phyloP scores from a whole-genome alignment of 2,888 invertebrate genomes.

The Gari tellinella region DNA sequence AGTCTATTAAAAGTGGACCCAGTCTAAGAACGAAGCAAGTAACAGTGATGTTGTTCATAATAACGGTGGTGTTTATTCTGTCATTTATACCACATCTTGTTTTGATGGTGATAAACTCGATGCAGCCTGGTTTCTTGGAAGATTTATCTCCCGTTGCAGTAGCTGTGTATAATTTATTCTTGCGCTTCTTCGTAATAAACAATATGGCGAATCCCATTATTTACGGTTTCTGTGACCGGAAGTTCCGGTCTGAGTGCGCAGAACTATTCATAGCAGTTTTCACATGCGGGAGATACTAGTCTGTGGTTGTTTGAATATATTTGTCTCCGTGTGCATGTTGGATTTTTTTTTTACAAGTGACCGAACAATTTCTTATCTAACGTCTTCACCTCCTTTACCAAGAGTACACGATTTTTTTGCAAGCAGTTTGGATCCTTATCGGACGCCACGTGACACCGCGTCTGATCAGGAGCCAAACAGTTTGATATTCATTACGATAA shows the following conservation, averaged over 20 bases:
- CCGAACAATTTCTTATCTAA: too few species aligned
- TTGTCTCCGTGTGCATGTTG: too few species aligned
- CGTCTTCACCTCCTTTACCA: too few species aligned
- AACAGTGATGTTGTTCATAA: slow-evolving; percentile 67
- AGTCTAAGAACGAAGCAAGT: slow-evolving; percentile 65
- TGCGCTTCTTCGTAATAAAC: slow-evolving; percentile 72
- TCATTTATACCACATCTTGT: slow-evolving; percentile 69
- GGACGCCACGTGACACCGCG: too few species aligned
- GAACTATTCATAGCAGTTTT: slow-evolving; percentile 37
- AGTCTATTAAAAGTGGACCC: slow-evolving; percentile 14
- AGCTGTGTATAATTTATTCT: slow-evolving; percentile 62
- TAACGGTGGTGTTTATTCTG: slow-evolving; percentile 68
- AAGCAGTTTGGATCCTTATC: too few species aligned
- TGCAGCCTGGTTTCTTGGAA: slow-evolving; percentile 50
- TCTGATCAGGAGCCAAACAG: too few species aligned
- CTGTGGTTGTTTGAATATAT: too few species aligned
- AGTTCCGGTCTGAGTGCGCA: slow-evolving; percentile 66
- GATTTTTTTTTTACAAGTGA: too few species aligned
- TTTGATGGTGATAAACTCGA: slow-evolving; percentile 58
- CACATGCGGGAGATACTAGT: slow-evolving; percentile 27
- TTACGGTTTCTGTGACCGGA: slow-evolving; percentile 72
- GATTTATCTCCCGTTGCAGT: slow-evolving; percentile 43
- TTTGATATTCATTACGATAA: too few species aligned
- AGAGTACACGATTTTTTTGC: too few species aligned
- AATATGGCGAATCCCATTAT: slow-evolving; percentile 71